Evolutionary conservation across 2,113 vertebrate species (phyloP), one percentile per base, ranked within the genome.

Genomic region (Barnardius zonarius): DNA sequence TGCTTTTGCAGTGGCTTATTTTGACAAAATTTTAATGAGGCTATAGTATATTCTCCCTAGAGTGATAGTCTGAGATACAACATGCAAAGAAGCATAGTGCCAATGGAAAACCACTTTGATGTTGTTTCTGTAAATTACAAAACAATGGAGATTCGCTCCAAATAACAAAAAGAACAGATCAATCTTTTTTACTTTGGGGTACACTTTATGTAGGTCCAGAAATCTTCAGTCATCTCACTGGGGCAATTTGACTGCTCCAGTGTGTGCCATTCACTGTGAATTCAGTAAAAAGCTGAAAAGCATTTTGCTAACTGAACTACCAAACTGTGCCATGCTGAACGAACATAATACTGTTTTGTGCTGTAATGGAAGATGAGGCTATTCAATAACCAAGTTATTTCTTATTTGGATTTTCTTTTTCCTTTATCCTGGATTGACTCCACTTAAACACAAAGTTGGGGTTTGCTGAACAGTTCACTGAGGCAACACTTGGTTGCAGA

Each of bases 381-480:
- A 6, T 83, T 80, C 4, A 7, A 43, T 81, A 66, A 79, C 31
- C 20, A 54, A 72, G 46, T 54, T 67, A 7, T n/a, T 83, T 88
- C 86, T 68, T 17, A 2, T 90, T 77, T 90, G 18, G 15, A 1
- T 4, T 3, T 76, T n/a, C 43, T 61, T 43, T 28, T 23, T 2
- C 5, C 13, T 39, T 68, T 80, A 13, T 52, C 12, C 74, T 85
- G 55, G 57, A 33, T 79, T 83, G 59, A 44, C 54, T 92, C 23
- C 27, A 46, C 74, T 95, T 82, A 93, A 86, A 43, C 31, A 59
- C n/a, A 28, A 49, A 95, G 46, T 44, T 90, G 44, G 69, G 55
- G 73, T 88, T 95, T 93, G 51, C 54, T 63, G 59, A 87, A 67
- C 49, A 49, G 80, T 97, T 92, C 90, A 61, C 68, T 84, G 83